Evolutionary conservation across 2,888 invertebrate genomes (phyloP).

Genomic region (Pinctada fucata): DNA sequence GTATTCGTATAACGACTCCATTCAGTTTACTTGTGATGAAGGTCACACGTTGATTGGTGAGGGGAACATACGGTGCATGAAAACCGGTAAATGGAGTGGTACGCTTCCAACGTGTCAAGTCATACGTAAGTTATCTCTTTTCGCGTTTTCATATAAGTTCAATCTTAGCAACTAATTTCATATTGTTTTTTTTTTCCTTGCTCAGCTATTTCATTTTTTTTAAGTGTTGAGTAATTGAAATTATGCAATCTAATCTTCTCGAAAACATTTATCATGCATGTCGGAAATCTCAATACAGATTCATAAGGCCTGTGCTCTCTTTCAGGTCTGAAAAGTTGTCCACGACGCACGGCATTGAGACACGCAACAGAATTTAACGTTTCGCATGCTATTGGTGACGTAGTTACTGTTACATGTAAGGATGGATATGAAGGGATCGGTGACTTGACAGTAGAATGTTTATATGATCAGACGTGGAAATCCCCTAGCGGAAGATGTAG

Average conservation of each 20-base stretch:
- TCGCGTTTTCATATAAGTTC: too few relatives aligned
- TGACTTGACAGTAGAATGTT: conserved; percentile 65
- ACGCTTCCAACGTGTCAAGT: conserved; percentile 42
- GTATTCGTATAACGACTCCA: conserved; percentile 41
- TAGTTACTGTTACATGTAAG: conserved; percentile 55
- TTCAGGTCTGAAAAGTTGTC: conserved; percentile 23
- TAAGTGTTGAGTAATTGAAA: too few relatives aligned
- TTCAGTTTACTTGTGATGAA: conserved; percentile 52
- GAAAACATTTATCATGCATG: too few relatives aligned
- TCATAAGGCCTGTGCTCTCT: too few relatives aligned
- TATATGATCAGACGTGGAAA: conserved; percentile 69
- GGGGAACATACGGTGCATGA: conserved; percentile 58
- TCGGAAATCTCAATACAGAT: too few relatives aligned
- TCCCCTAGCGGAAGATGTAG: conserved; percentile 65
- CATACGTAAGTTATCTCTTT: background rate
- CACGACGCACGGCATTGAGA: conserved; percentile 29
- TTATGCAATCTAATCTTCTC: too few relatives aligned
- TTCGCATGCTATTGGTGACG: conserved; percentile 52
- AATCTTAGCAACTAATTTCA: too few relatives aligned
- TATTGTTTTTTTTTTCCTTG: too few relatives aligned
- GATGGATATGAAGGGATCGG: conserved; percentile 59
- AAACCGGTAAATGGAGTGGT: conserved; percentile 63
- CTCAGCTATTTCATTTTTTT: too few relatives aligned
- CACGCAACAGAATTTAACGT: conserved; percentile 39
- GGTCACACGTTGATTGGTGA: conserved; percentile 62